phyloP scores from a whole-genome alignment of 2,888 invertebrate genomes.

The Polydrusus cervinus region DNA sequence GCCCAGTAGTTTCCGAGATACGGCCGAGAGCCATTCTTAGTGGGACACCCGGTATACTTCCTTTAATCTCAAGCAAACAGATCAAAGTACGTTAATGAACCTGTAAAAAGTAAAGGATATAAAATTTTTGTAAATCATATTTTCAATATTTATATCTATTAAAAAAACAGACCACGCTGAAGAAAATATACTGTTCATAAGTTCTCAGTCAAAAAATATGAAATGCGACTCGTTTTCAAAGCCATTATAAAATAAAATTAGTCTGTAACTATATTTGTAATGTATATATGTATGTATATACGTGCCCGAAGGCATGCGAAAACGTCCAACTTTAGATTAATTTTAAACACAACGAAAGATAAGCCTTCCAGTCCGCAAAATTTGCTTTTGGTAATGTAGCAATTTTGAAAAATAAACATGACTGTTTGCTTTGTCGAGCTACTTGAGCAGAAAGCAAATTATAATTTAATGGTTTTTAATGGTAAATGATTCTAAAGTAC shows the following conservation, averaged over 20 bases:
- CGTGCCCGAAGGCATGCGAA: conserved; percentile 20
- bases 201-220: neutral
- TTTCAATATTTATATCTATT: too few species aligned
- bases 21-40: too few species aligned
- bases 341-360: conserved; percentile 27
- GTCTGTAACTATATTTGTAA: conserved; percentile 16
- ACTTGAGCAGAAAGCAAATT: neutral
- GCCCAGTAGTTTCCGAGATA: too few species aligned
- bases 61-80: too few species aligned
- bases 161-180: too few species aligned
- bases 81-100: too few species aligned
- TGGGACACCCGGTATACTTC: too few species aligned
- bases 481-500: too few species aligned
- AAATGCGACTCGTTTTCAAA: neutral
- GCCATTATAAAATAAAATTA: conserved; percentile 6
- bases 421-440: conserved; percentile 13
- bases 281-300: conserved; percentile 3
- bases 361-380: conserved; percentile 18
- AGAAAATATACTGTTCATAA: too few species aligned
- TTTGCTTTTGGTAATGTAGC: conserved; percentile 25
- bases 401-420: conserved; percentile 27
- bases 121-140: too few species aligned
- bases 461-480: neutral
- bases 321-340: conserved; percentile 31
- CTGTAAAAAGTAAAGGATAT: too few species aligned